Conservation (phyloP, 2,888 invertebrate genomes). For the Dynastes maya region DNA sequence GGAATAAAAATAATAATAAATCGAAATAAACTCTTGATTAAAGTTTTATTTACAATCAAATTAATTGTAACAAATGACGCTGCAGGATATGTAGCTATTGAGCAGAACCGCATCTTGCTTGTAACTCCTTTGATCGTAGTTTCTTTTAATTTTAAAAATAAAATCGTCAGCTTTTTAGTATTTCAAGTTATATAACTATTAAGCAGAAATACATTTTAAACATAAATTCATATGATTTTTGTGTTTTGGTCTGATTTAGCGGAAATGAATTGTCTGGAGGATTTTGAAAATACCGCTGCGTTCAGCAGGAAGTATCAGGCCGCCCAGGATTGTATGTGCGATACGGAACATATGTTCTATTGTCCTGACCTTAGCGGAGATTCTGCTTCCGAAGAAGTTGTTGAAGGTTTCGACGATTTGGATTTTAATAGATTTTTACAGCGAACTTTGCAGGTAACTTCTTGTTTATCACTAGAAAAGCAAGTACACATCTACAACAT, state of each 20-base stretch:
- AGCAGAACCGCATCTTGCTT: no score
- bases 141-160: no score
- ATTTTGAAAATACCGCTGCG: conserved; percentile 95
- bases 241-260: conserved; percentile 57
- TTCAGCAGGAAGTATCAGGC: conserved; percentile 95
- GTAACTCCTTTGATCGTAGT: no score
- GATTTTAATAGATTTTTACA: conserved; percentile 81
- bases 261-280: conserved; percentile 91
- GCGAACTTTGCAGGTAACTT: conserved; percentile 72
- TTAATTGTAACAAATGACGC: no score
- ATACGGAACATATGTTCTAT: conserved; percentile 97
- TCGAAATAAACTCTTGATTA: no score
- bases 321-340: conserved; percentile 97
- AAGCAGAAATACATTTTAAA: neutral
- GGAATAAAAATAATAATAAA: no score
- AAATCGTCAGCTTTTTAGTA: no score
- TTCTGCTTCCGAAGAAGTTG: conserved; percentile 60
- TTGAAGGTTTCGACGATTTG: conserved; percentile 70
- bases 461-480: neutral
- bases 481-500: no score
- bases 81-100: no score
- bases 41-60: no score
- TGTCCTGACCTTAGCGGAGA: conserved; percentile 79
- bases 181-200: no score
- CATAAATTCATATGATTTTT: neutral